Conservation (phyloP, 2,888 invertebrate species). For the Tupiocoris notatus region DNA sequence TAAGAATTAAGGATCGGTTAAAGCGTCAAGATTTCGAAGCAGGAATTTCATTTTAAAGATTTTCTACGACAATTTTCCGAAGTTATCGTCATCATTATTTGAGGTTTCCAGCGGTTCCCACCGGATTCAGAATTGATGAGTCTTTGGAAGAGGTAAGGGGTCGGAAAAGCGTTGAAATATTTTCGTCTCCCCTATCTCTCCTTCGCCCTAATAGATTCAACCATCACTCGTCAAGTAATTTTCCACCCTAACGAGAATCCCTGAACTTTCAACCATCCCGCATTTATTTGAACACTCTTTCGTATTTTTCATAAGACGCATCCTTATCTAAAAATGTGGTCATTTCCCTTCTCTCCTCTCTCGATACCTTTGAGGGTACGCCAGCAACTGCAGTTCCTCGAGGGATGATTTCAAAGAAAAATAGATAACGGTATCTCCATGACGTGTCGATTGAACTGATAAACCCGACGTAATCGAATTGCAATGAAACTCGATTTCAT, state of each 20-base stretch:
- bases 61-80: no score
- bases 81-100: not conserved
- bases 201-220: conserved; percentile 28
- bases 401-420: no score
- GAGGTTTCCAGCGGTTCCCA: not conserved
- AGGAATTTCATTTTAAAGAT: no score
- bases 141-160: conserved; percentile 8
- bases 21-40: no score
- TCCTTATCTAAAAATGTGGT: conserved; percentile 10
- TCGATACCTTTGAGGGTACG: no score
- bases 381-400: no score
- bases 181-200: conserved; percentile 15
- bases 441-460: no score
- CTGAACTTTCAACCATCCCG: conserved; percentile 21
- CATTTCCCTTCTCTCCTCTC: not conserved
- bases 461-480: no score
- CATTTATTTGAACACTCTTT: conserved; percentile 31
- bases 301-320: conserved; percentile 28
- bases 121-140: not conserved
- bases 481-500: no score
- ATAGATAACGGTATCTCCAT: no score
- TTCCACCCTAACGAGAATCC: conserved; percentile 35
- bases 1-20: no score
- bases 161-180: conserved; percentile 25
- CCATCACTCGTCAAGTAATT: conserved; percentile 30